Conservation (phyloP, 1,140 invertebrate genomes). For the Phymastichus coffea region DNA sequence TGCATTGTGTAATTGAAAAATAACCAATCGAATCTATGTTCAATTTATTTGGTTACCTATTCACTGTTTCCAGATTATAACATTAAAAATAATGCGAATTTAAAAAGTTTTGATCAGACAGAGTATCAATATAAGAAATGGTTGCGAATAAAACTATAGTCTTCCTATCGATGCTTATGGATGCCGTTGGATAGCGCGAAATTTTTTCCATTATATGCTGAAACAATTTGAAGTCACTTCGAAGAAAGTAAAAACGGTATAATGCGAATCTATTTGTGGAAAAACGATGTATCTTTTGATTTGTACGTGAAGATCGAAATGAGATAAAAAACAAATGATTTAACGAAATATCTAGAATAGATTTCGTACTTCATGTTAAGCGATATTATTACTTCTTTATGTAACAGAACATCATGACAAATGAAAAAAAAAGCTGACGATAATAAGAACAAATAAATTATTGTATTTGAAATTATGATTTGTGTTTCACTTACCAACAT, state of each 20-base stretch:
- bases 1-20: not conserved
- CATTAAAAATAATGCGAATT: too few relatives aligned
- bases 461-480: conserved; percentile 32
- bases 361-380: conserved; percentile 45
- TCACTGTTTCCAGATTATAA: too few relatives aligned
- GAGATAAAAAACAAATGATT: conserved; percentile 10
- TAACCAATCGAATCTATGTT: too few relatives aligned
- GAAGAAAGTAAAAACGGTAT: too few relatives aligned
- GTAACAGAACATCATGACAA: conserved; percentile 34
- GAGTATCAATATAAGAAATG: conserved; percentile 20
- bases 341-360: conserved; percentile 37
- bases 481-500: too few relatives aligned
- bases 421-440: conserved; percentile 35
- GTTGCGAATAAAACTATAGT: conserved; percentile 30
- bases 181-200: conserved; percentile 8
- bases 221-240: conserved; percentile 28
- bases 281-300: conserved; percentile 33
- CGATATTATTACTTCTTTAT: conserved; percentile 39
- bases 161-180: conserved; percentile 35
- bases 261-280: conserved; percentile 30
- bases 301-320: conserved; percentile 27
- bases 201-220: conserved; percentile 31
- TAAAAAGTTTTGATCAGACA: too few relatives aligned
- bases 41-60: too few relatives aligned
- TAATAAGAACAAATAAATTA: conserved; percentile 40